Percentiles rank a stretch among this genome's conserved stretches.
These are phyloP conservation scores for Pachypeltis micranthus DNA, from an alignment of 1,140 invertebrate genomes.

Conservation along the genomic window DNA sequence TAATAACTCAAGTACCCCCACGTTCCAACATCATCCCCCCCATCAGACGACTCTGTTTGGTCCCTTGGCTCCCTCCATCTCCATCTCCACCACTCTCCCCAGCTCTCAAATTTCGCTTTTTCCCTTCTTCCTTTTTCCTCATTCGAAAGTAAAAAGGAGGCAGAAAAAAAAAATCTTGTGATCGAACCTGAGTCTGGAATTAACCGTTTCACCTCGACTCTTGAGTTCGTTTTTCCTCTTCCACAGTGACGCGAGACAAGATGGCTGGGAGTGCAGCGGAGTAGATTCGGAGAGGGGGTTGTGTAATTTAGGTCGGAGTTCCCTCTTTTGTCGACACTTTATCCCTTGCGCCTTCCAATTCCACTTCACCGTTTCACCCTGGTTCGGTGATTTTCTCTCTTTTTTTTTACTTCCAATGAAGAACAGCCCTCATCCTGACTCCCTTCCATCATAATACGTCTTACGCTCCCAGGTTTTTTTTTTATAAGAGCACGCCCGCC, in stretches of 20 bases:
- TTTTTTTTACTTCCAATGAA: not conserved
- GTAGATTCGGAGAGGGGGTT: not conserved
- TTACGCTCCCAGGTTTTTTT: too few relatives aligned
- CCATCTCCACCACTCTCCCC: not conserved
- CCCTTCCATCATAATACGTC: not conserved
- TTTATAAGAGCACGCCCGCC: too few relatives aligned
- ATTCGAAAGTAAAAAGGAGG: not conserved
- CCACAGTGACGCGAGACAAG: not conserved
- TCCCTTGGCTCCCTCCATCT: too few relatives aligned
- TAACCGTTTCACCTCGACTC: not conserved
- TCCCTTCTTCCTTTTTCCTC: not conserved
- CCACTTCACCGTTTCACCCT: not conserved
- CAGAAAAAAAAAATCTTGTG: not conserved
- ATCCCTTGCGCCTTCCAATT: not conserved
- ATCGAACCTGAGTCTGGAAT: constrained; percentile 4
- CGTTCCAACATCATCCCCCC: not conserved
- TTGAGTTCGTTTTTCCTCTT: too few relatives aligned
- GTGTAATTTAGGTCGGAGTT: constrained; percentile 1
- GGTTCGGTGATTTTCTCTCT: not conserved
- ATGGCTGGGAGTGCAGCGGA: too few relatives aligned
- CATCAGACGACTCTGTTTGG: too few relatives aligned
- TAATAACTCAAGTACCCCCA: constrained; percentile 11
- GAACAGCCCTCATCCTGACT: not conserved
- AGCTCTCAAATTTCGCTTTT: not conserved
- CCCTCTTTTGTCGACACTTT: constrained; percentile 8